Conservation (phyloP, 2,113 vertebrate species). For the Pterocles orientalis region DNA sequence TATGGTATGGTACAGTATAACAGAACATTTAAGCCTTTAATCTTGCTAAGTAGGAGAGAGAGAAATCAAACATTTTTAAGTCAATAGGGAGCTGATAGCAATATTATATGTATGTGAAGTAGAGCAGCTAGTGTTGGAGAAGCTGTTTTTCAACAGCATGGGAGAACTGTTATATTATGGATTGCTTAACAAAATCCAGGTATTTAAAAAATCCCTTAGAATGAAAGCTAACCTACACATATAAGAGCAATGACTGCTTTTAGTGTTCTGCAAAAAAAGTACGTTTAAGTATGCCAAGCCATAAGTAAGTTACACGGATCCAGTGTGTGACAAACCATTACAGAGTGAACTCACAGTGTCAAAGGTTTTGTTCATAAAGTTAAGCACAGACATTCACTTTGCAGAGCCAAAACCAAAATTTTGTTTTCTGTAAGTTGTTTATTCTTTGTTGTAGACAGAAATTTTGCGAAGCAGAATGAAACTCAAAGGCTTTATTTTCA, state of each 20-base stretch:
- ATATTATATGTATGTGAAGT: constrained; percentile 28
- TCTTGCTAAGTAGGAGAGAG: constrained; percentile 52
- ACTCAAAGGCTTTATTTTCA: background rate
- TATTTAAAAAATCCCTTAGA: constrained; percentile 52
- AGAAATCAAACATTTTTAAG: constrained; percentile 46
- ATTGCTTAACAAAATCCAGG: constrained; percentile 35
- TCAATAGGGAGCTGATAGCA: constrained; percentile 50
- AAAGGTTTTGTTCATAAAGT: background rate
- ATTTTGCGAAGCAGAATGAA: background rate
- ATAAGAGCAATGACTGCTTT: background rate
- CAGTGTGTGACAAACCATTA: background rate
- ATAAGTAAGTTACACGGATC: background rate
- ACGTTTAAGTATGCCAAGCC: background rate
- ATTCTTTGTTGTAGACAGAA: background rate
- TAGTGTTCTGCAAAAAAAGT: background rate
- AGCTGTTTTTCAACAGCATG: constrained; percentile 16
- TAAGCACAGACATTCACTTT: background rate
- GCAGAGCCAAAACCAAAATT: background rate
- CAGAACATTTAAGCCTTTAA: constrained; percentile 58
- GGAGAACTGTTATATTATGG: constrained; percentile 26
- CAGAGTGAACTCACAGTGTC: background rate
- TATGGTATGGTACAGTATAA: constrained; percentile 33
- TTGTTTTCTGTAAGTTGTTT: constrained; percentile 1
- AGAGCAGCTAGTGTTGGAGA: constrained; percentile 26
- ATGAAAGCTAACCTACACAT: constrained; percentile 5